Evolutionary conservation across 2,797 vertebrate genomes (phyloP).

Genomic region (Pogonophryne albipinna): DNA sequence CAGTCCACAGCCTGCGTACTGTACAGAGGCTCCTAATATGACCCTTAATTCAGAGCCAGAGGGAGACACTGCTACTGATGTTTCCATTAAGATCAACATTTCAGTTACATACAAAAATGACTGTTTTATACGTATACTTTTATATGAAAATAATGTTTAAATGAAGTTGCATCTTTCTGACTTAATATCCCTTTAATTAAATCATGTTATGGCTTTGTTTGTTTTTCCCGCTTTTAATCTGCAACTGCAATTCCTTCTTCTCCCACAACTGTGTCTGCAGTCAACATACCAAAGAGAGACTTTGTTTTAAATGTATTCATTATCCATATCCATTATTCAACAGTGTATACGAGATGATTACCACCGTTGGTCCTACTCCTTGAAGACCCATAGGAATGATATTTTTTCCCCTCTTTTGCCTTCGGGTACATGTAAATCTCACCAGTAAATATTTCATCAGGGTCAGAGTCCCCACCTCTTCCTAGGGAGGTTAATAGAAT

Average conservation of each 20-base stretch:
- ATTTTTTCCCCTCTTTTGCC: conserved; percentile 25
- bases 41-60: conserved; percentile 42
- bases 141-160: neutral
- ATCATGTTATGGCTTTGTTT: neutral
- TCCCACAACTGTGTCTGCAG: neutral
- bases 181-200: neutral
- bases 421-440: conserved; percentile 68
- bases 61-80: conserved; percentile 31
- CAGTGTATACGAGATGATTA: conserved; percentile 43
- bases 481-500: conserved; percentile 71
- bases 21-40: conserved; percentile 40
- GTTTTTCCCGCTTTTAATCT: neutral
- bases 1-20: conserved; percentile 34
- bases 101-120: conserved; percentile 9
- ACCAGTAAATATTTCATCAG: conserved; percentile 78
- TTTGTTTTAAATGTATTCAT: conserved; percentile 27
- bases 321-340: conserved; percentile 47
- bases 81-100: conserved; percentile 37
- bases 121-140: neutral
- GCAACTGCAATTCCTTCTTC: neutral
- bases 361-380: conserved; percentile 22
- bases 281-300: neutral
- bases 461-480: conserved; percentile 41
- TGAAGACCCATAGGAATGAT: conserved; percentile 18
- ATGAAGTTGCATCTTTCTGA: neutral